These are phyloP conservation scores for Microvelia longipes DNA, from an alignment of 1,140 invertebrate genomes.

Conservation along the genomic window DNA sequence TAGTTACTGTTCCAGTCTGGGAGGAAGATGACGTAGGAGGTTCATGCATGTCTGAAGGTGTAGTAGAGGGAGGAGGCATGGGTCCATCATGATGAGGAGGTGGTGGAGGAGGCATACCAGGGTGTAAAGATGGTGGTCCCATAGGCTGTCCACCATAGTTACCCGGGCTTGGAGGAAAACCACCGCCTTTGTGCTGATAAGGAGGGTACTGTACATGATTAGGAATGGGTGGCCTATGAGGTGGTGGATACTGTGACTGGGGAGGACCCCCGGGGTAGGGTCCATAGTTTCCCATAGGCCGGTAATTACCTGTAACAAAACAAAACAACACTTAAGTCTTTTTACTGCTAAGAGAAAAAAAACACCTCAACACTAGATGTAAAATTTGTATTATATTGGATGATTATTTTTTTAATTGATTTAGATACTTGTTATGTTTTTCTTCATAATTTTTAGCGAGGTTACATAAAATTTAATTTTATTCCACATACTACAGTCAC, in stretches of 20 bases:
- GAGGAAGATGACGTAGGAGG: background rate
- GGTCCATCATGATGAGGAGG: conserved; percentile 34
- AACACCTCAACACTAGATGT: background rate
- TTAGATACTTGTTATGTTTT: no score
- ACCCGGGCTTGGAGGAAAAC: conserved; percentile 31
- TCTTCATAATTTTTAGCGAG: no score
- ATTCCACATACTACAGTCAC: no score
- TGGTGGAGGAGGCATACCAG: conserved; percentile 31
- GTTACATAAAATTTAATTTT: no score
- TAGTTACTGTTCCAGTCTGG: conserved; percentile 18
- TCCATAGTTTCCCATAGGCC: conserved; percentile 31
- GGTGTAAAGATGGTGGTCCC: conserved; percentile 34
- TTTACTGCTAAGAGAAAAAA: background rate
- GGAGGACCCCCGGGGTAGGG: conserved; percentile 29
- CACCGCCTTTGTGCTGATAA: conserved; percentile 40
- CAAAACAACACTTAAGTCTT: background rate
- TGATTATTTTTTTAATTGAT: no score
- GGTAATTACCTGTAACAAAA: conserved; percentile 33
- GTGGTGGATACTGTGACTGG: conserved; percentile 32
- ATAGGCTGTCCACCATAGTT: conserved; percentile 37
- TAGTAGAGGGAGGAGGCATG: conserved; percentile 40
- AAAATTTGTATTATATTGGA: no score
- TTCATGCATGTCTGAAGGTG: conserved; percentile 36
- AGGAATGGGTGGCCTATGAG: conserved; percentile 31
- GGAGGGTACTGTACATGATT: conserved; percentile 37